Percentiles rank a stretch among this genome's conserved stretches.
Evolutionary conservation across 2,797 vertebrate genomes (phyloP).

Genomic region (Pampus argenteus): DNA sequence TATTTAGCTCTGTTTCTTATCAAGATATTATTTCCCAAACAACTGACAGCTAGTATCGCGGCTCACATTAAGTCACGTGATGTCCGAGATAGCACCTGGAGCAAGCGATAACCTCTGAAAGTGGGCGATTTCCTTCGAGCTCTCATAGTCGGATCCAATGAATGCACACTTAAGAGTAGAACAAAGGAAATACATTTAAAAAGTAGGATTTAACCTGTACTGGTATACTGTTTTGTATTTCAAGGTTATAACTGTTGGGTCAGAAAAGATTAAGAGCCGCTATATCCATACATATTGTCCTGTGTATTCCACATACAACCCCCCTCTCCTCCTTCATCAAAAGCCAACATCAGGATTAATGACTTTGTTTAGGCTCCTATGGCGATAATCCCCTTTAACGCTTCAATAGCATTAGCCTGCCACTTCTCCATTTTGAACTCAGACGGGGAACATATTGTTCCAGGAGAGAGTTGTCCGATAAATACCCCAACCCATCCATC

Average conservation of each 20-base stretch:
- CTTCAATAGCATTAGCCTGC: constrained; percentile 40
- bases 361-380: constrained; percentile 58
- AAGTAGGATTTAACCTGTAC: not conserved
- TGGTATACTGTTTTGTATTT: constrained; percentile 24
- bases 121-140: constrained; percentile 42
- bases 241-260: constrained; percentile 18
- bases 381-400: constrained; percentile 53
- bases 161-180: constrained; percentile 4
- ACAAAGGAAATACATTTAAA: not conserved
- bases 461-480: constrained; percentile 54
- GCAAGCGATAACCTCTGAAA: constrained; percentile 53
- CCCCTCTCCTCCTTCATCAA: not conserved
- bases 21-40: constrained; percentile 14
- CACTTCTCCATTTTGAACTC: constrained; percentile 41
- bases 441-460: constrained; percentile 59
- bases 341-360: constrained; percentile 52
- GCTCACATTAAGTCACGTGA: constrained; percentile 55
- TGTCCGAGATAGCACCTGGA: constrained; percentile 37
- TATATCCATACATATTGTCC: constrained; percentile 5
- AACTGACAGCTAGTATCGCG: constrained; percentile 1
- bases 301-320: constrained; percentile 4
- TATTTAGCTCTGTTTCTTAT: constrained; percentile 34
- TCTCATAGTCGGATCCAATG: constrained; percentile 35
- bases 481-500: constrained; percentile 28
- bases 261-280: constrained; percentile 30